Conservation (phyloP, 2,888 invertebrate genomes). For the Calephelis perditalis region DNA sequence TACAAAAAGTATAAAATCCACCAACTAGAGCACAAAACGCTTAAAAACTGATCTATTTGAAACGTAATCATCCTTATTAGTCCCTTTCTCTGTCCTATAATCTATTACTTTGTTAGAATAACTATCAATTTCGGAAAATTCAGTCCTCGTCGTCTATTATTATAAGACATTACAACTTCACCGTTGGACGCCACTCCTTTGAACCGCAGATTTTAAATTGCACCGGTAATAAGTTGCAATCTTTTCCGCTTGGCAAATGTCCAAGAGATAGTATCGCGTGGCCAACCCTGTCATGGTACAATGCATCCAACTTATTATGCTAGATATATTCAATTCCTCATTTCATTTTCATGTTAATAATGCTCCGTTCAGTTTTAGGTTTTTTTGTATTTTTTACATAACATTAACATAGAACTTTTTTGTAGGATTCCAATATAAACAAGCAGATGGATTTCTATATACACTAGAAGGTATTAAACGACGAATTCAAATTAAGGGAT, state of each 20-base stretch:
- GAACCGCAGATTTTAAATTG: conserved; percentile 15
- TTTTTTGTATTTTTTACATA: no score
- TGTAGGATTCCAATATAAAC: no score
- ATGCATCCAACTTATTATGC: conserved; percentile 30
- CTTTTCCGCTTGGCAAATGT: conserved; percentile 36
- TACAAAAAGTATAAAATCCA: no score
- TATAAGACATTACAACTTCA: conserved; percentile 33
- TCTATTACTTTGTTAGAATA: conserved; percentile 5
- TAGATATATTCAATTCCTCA: conserved; percentile 27
- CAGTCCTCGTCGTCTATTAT: conserved; percentile 28
- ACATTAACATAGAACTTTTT: no score
- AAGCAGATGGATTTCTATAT: no score
- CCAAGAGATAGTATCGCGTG: conserved; percentile 41
- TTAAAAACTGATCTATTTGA: no score
- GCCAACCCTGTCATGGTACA: conserved; percentile 34
- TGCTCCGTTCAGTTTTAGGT: conserved; percentile 17
- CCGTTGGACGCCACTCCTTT: conserved; percentile 30
- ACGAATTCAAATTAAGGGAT: no score
- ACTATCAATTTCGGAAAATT: conserved; percentile 25
- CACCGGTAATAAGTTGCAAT: conserved; percentile 12
- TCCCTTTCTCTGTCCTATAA: conserved; percentile 6
- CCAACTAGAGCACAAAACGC: no score
- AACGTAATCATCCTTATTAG: no score
- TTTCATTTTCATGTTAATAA: conserved; percentile 27
- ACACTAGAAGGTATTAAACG: no score